These are phyloP conservation scores for Plusia festucae DNA, from an alignment of 2,888 invertebrate species.

Conservation along the genomic window DNA sequence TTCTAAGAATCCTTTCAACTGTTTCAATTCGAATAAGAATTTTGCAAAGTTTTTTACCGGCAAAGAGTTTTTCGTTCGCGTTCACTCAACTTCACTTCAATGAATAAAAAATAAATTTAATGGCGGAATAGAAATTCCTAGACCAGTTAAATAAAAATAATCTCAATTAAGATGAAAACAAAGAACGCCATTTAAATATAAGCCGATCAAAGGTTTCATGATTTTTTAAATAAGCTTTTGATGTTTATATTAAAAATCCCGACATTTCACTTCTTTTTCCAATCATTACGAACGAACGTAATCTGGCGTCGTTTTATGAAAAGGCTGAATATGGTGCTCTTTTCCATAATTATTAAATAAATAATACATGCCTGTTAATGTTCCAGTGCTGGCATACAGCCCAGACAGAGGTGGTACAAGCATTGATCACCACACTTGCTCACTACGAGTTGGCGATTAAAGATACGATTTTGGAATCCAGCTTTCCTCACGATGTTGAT, in stretches of 20 bases:
- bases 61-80: slow-evolving; percentile 4
- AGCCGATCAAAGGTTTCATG: background rate
- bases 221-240: background rate
- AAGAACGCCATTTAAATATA: background rate
- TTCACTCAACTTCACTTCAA: background rate
- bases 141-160: background rate
- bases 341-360: too few relatives aligned
- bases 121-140: background rate
- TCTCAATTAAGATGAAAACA: background rate
- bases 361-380: too few relatives aligned
- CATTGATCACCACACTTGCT: too few relatives aligned
- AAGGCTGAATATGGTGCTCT: too few relatives aligned
- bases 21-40: background rate
- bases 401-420: too few relatives aligned
- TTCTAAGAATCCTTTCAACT: slow-evolving; percentile 2
- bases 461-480: too few relatives aligned
- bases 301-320: background rate
- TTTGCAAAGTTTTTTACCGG: background rate
- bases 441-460: too few relatives aligned
- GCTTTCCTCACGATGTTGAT: too few relatives aligned
- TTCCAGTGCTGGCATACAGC: too few relatives aligned
- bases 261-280: background rate
- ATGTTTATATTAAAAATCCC: background rate
- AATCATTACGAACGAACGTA: background rate
- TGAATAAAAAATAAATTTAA: slow-evolving; percentile 4